phyloP scores from a whole-genome alignment of 2,888 invertebrate species.

The Erebia ligea region DNA sequence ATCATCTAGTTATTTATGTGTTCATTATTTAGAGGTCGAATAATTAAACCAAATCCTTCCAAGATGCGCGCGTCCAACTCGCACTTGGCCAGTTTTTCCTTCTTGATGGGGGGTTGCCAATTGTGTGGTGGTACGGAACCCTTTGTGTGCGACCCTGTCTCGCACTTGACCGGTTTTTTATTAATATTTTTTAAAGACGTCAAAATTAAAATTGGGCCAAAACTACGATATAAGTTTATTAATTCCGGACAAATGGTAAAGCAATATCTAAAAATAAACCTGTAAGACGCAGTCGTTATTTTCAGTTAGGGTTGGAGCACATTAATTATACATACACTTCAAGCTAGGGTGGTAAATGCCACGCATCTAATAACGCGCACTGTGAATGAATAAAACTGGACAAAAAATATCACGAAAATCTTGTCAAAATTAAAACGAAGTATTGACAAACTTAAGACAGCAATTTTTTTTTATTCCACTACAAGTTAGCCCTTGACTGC shows the following conservation, averaged over 20 bases:
- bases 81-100: too few relatives aligned
- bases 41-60: too few relatives aligned
- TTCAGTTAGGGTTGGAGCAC: background rate
- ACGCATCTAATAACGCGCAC: background rate
- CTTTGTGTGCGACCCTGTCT: background rate
- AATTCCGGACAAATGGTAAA: background rate
- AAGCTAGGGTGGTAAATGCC: constrained; percentile 10
- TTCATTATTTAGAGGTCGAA: too few relatives aligned
- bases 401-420: background rate
- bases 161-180: too few relatives aligned
- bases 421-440: too few relatives aligned
- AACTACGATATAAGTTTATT: background rate
- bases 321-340: constrained; percentile 12
- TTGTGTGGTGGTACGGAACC: background rate
- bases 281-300: background rate
- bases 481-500: too few relatives aligned
- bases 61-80: too few relatives aligned
- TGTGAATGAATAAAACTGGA: background rate
- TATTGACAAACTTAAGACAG: too few relatives aligned
- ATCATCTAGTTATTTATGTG: too few relatives aligned
- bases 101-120: too few relatives aligned
- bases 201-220: background rate
- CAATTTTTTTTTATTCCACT: too few relatives aligned
- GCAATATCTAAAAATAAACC: constrained; percentile 3
- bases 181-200: background rate